These are phyloP conservation scores for Acrobasis consociella DNA, from an alignment of 2,888 invertebrate genomes.

Conservation along the genomic window DNA sequence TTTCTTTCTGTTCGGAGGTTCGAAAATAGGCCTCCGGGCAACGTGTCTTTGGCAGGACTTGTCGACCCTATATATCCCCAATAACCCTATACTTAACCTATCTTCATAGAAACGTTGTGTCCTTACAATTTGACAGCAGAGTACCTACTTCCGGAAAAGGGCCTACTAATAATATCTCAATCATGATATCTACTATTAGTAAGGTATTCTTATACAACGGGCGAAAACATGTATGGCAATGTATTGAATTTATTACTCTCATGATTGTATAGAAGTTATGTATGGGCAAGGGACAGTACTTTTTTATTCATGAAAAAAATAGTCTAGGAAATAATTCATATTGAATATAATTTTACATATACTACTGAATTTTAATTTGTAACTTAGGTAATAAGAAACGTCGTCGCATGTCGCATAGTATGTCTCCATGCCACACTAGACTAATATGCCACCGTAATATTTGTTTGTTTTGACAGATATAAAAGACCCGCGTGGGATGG, in stretches of 20 bases:
- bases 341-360: conserved; percentile 12
- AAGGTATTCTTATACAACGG: background rate
- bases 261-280: background rate
- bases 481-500: no score
- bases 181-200: background rate
- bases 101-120: conserved; percentile 9
- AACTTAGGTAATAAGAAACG: no score
- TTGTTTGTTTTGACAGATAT: no score
- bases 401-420: no score
- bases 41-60: no score
- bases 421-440: no score
- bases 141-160: background rate
- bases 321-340: background rate
- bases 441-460: no score
- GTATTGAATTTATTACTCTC: background rate
- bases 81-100: no score
- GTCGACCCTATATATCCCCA: no score
- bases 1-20: no score
- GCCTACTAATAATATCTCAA: background rate
- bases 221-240: background rate
- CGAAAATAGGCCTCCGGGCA: no score
- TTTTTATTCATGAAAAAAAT: background rate
- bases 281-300: background rate
- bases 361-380: conserved; percentile 7
- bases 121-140: background rate